phyloP scores from a whole-genome alignment of 2,113 vertebrate species.

The Bos indicus region DNA sequence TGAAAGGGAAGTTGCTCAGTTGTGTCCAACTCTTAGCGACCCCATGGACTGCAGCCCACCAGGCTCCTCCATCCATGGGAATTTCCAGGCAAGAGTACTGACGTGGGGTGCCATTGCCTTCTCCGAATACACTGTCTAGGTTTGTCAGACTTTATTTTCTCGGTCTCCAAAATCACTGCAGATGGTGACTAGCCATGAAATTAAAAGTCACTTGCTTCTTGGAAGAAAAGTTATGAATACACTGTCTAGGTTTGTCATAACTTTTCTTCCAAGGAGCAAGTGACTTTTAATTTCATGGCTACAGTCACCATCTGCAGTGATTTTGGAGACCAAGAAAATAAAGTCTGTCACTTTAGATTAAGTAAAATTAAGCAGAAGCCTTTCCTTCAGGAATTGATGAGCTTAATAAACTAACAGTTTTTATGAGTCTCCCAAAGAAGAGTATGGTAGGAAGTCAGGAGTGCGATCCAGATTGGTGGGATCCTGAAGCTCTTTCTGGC shows the following conservation, averaged over 20 bases:
- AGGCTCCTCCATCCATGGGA: too few relatives aligned
- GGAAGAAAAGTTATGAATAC: background rate
- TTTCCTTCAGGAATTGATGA: background rate
- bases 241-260: background rate
- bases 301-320: background rate
- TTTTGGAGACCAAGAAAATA: background rate
- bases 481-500: background rate
- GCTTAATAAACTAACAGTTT: background rate
- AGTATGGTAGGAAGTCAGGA: background rate
- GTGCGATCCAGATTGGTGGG: background rate
- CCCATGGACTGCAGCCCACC: too few relatives aligned
- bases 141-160: too few relatives aligned
- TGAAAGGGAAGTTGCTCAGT: too few relatives aligned
- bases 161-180: too few relatives aligned
- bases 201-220: too few relatives aligned
- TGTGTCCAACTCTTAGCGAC: accelerated
- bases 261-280: background rate
- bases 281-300: background rate
- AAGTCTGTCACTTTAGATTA: background rate
- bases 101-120: too few relatives aligned
- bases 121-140: too few relatives aligned
- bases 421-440: background rate
- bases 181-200: too few relatives aligned
- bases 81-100: too few relatives aligned
- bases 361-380: background rate